Base-by-base conservation (phyloP, 2,797 vertebrate species). In the Cynopterus sphinx region DNA sequence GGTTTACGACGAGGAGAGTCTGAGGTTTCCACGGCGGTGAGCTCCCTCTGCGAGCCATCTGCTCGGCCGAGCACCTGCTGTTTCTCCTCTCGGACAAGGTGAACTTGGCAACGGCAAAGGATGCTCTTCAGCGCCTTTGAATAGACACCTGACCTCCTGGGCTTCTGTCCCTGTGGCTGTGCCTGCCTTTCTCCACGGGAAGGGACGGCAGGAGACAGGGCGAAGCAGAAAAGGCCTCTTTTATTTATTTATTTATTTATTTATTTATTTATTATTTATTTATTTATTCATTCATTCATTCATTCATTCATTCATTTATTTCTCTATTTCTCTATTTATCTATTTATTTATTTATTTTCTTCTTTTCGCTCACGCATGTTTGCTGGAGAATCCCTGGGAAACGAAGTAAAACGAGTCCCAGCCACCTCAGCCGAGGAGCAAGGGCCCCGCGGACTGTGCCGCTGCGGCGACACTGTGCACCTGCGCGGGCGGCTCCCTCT, bases 21-120 rank as follows among this genome's bases (percentile, higher is more conserved):
- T 6, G 70, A 77, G 86, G 7, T 49, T 82, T 74, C 67, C 6
- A 71, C 5, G 0, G 16, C 0, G 0, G 15, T 4, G 2, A 68
- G 16, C 81, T 3, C 77, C 91, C 68, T 59, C 31, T 9, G 31
- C 0, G 77, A 53, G 31, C 96, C 97, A 93, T 96, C 96, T 96
- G 92, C 57, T 87, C 85, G 2, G 41, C 43, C 39, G 71, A 68
- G 68, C 59, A 26, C 70, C 63, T 57, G 78, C 6, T 9, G 16
- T 5, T 26, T 63, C 49, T 51, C 3, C 59, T 77, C 36, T 84
- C 15, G 53, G 77, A 82, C 91, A 96, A 97, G 96, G 92, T 90
- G 84, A 96, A 92, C 85, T 77, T 65, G 77, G 77, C 17, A 39
- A 59, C 70, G 31, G 33, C 87, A 33, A 70, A 86, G 71, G 31